Conservation (phyloP, 1,140 invertebrate species). For the Hylyphantes graminicola region DNA sequence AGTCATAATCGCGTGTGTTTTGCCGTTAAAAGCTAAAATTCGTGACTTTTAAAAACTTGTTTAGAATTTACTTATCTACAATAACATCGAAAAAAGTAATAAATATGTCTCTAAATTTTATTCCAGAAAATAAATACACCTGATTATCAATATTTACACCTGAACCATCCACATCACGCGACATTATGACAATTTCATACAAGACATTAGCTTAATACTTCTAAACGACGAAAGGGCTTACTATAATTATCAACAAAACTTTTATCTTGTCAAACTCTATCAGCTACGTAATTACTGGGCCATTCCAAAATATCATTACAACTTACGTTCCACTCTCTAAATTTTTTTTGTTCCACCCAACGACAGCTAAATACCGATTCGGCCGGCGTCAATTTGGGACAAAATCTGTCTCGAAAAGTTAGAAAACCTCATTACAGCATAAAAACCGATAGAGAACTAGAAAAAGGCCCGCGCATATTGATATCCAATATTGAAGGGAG, state of each 20-base stretch:
- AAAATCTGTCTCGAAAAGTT: background rate
- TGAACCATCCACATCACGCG: background rate
- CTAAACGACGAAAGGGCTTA: background rate
- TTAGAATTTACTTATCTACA: too few relatives aligned
- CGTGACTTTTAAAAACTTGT: too few relatives aligned
- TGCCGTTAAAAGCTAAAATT: too few relatives aligned
- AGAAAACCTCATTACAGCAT: conserved; percentile 22
- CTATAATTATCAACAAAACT: conserved; percentile 1
- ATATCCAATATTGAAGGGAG: conserved; percentile 51
- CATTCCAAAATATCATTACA: conserved; percentile 6
- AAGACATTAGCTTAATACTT: background rate
- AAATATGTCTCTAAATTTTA: background rate
- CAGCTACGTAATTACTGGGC: background rate
- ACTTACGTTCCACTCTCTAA: background rate
- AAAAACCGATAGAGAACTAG: conserved; percentile 22
- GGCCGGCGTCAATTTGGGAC: background rate
- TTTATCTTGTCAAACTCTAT: background rate
- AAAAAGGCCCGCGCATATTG: conserved; percentile 21
- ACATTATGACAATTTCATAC: background rate
- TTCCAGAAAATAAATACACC: background rate
- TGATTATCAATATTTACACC: conserved; percentile 27
- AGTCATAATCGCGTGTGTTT: too few relatives aligned
- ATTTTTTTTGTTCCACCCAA: too few relatives aligned
- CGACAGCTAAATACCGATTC: conserved; percentile 15
- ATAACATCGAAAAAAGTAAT: background rate